Conservation (phyloP, 2,797 vertebrate genomes). For the Cossypha polioptera region DNA sequence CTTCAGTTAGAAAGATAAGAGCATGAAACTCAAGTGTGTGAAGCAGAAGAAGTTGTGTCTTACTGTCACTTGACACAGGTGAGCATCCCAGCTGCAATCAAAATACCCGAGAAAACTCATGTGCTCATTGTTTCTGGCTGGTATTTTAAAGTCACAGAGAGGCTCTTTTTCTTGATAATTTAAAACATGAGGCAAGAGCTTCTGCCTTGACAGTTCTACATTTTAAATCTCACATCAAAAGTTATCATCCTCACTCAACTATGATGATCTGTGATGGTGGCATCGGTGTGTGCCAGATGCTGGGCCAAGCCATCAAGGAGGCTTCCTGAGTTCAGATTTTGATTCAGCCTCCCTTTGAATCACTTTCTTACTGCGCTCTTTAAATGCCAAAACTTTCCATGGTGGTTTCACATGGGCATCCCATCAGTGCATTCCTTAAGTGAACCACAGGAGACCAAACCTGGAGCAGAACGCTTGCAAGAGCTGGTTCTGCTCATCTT, state of each 20-base stretch:
- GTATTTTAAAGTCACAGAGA: neutral
- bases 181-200: neutral
- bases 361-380: neutral
- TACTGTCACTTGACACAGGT: neutral
- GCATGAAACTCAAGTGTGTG: neutral
- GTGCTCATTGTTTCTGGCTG: neutral
- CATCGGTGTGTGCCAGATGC: accelerated
- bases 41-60: neutral
- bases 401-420: neutral
- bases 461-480: accelerated
- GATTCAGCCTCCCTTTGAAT: neutral
- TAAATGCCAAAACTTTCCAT: neutral
- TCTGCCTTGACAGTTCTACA: neutral
- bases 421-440: neutral
- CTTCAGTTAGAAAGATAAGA: neutral
- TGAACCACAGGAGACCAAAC: neutral
- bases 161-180: neutral
- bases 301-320: neutral
- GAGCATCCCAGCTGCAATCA: neutral
- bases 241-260: neutral
- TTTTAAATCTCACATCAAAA: neutral
- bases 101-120: neutral
- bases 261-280: neutral
- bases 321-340: neutral
- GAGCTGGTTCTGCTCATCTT: neutral